phyloP scores from a whole-genome alignment of 2,888 invertebrate genomes.

The Fissipunctia ypsillon region DNA sequence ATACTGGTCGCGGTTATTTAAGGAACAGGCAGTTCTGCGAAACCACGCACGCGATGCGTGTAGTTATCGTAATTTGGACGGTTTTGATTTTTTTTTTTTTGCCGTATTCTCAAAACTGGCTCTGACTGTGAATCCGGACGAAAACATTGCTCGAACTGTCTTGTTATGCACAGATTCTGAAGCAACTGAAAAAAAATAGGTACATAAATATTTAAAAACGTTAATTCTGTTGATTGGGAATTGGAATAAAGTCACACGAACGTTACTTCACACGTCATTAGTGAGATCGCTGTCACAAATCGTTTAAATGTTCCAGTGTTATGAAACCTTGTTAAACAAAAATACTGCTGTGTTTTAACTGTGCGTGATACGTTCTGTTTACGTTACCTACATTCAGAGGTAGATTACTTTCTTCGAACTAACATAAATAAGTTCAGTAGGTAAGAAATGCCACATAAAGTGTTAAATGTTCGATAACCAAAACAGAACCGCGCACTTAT shows the following conservation, averaged over 20 bases:
- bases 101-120: constrained; percentile 72
- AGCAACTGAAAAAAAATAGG: neutral
- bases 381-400: constrained; percentile 45
- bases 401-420: constrained; percentile 35
- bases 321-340: constrained; percentile 48
- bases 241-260: constrained; percentile 27
- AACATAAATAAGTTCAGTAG: constrained; percentile 36
- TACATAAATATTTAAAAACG: constrained; percentile 12
- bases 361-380: constrained; percentile 39
- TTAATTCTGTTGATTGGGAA: constrained; percentile 29
- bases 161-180: constrained; percentile 38
- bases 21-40: constrained; percentile 82
- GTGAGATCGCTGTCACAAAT: constrained; percentile 39
- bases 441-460: constrained; percentile 42
- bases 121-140: constrained; percentile 32
- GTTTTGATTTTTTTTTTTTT: constrained; percentile 74
- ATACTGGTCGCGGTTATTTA: constrained; percentile 82
- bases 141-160: constrained; percentile 42
- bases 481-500: constrained; percentile 72
- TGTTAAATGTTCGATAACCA: constrained; percentile 69
- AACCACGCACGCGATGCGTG: constrained; percentile 83
- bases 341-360: constrained; percentile 34
- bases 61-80: constrained; percentile 81
- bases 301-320: constrained; percentile 40
- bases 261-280: constrained; percentile 40